Conservation (phyloP, 1,140 invertebrate species). For the Penaeus chinensis region DNA sequence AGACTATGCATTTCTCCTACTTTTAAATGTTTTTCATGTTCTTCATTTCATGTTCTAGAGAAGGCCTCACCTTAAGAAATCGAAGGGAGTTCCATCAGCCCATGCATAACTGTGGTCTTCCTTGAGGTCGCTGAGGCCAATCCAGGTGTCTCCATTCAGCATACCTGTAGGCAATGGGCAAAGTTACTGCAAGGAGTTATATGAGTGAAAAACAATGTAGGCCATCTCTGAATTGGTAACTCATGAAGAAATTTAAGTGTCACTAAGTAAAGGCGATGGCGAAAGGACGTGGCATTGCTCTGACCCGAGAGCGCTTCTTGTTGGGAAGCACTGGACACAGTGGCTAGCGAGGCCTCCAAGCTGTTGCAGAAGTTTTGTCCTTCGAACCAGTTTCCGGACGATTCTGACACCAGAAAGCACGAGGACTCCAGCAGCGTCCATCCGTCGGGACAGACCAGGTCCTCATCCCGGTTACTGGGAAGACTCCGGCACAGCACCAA, state of each 20-base stretch:
- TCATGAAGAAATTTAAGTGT: too few relatives aligned
- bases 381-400: background rate
- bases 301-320: too few relatives aligned
- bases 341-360: conserved; percentile 16
- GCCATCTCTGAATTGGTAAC: too few relatives aligned
- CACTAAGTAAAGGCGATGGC: too few relatives aligned
- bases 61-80: conserved; percentile 7
- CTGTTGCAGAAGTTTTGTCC: conserved; percentile 6
- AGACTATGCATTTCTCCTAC: too few relatives aligned
- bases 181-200: too few relatives aligned
- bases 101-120: conserved; percentile 10
- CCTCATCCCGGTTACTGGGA: too few relatives aligned
- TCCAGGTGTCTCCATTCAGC: conserved; percentile 11
- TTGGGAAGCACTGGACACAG: background rate
- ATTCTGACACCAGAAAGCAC: background rate
- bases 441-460: background rate
- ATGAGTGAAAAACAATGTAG: too few relatives aligned
- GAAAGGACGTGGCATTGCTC: too few relatives aligned
- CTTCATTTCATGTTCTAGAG: background rate
- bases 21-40: too few relatives aligned
- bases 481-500: background rate
- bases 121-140: conserved; percentile 35
- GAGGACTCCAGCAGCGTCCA: background rate
- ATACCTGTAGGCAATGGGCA: background rate
- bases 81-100: background rate